Evolutionary conservation across 2,113 vertebrate genomes (phyloP).

Genomic region (Acrocephalus arundinaceus): DNA sequence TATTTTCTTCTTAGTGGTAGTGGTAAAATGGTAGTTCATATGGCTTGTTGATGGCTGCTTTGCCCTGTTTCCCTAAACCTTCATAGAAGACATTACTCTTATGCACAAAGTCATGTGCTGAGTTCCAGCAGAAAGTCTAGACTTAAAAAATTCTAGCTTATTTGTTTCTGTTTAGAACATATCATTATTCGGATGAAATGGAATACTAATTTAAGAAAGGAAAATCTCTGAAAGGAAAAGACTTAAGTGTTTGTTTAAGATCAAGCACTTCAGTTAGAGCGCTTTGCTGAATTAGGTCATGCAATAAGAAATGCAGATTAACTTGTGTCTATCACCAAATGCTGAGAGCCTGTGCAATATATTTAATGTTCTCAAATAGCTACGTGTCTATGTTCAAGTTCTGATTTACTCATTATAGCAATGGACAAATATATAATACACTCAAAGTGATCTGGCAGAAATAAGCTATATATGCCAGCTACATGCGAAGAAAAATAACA

Average conservation of each 20-base stretch:
- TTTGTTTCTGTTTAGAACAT: background rate
- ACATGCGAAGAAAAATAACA: background rate
- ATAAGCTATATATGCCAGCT: background rate
- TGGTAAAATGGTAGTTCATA: background rate
- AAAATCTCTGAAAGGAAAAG: background rate
- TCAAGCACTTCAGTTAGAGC: background rate
- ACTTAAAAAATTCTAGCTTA: background rate
- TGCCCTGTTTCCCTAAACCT: background rate
- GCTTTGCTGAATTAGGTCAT: background rate
- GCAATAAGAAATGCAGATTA: background rate
- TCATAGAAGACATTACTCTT: background rate
- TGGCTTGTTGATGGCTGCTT: background rate
- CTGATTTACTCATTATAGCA: background rate
- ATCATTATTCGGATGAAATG: background rate
- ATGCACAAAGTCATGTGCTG: background rate
- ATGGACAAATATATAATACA: background rate
- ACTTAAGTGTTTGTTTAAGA: background rate
- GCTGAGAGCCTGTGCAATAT: background rate
- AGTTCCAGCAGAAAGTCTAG: background rate
- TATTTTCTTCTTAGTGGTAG: background rate
- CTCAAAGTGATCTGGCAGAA: background rate
- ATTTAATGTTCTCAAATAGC: slow-evolving; percentile 58
- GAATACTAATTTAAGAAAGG: background rate
- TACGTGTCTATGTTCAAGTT: slow-evolving; percentile 33
- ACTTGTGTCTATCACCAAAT: background rate